phyloP scores from a whole-genome alignment of 2,113 vertebrate species.

The Lynx canadensis region DNA sequence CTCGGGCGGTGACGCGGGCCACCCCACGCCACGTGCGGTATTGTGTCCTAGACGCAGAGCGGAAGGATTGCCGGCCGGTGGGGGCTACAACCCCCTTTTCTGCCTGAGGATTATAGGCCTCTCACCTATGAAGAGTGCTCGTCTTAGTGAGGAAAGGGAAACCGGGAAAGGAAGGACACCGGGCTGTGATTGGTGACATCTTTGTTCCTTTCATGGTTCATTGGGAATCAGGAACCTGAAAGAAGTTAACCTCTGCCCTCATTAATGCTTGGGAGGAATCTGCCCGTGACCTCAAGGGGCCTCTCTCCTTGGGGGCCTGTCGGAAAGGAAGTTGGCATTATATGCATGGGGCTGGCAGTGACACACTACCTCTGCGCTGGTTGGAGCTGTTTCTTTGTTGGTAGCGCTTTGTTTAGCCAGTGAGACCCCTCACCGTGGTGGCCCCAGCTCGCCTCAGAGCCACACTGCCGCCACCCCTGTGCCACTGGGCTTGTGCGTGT shows the following conservation, averaged over 20 bases:
- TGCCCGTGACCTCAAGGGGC: background rate
- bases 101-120: background rate
- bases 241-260: background rate
- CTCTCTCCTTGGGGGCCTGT: background rate
- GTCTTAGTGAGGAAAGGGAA: background rate
- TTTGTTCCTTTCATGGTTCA: background rate
- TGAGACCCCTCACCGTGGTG: background rate
- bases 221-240: background rate
- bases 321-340: background rate
- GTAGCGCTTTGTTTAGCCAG: background rate
- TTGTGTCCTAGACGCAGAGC: background rate
- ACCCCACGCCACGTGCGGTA: background rate
- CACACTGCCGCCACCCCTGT: background rate
- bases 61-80: background rate
- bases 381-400: background rate
- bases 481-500: background rate
- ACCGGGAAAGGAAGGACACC: background rate
- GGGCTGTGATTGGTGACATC: background rate
- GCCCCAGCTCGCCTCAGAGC: background rate
- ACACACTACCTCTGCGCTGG: background rate
- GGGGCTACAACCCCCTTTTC: background rate
- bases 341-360: rapidly evolving
- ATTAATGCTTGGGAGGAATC: background rate
- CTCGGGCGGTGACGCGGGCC: background rate
- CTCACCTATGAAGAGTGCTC: background rate